Evolutionary conservation across 1,140 invertebrate species (phyloP).

Genomic region (Drosophila novamexicana): DNA sequence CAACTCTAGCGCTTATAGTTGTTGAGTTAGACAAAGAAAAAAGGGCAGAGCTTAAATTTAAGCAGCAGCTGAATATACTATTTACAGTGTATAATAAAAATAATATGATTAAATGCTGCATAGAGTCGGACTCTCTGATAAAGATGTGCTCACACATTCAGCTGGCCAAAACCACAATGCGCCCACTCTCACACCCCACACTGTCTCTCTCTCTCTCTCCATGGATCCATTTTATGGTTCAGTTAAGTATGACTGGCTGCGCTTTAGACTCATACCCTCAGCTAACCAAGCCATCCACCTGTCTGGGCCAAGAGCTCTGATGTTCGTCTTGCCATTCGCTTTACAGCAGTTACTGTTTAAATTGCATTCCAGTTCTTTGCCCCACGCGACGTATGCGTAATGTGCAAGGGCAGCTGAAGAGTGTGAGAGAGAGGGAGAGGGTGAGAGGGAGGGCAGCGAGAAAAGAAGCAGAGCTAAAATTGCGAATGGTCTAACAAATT

Average conservation of each 20-base stretch:
- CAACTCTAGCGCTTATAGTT: no score
- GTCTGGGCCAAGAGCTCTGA: background rate
- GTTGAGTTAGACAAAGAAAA: no score
- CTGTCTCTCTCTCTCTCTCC: background rate
- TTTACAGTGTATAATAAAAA: no score
- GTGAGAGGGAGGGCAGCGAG: background rate
- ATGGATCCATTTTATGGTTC: constrained; percentile 5
- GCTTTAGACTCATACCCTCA: background rate
- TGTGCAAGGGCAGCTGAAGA: constrained; percentile 21
- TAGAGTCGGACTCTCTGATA: no score
- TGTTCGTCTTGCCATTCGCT: constrained; percentile 26
- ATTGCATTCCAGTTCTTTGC: constrained; percentile 35
- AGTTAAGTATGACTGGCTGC: constrained; percentile 4
- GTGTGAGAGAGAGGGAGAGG: no score
- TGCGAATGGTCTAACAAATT: constrained; percentile 43
- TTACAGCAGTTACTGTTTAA: constrained; percentile 18
- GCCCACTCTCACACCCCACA: background rate
- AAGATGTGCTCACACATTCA: no score
- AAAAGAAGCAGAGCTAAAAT: constrained; percentile 12
- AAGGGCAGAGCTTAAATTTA: no score
- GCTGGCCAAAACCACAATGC: no score
- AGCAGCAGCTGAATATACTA: no score
- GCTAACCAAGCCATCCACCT: constrained; percentile 1
- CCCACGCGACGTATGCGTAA: constrained; percentile 51
- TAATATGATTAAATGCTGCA: no score